Evolutionary conservation across 2,113 vertebrate genomes (phyloP), one percentile per base, ranked within the genome.

Genomic region (Stegastes partitus): DNA sequence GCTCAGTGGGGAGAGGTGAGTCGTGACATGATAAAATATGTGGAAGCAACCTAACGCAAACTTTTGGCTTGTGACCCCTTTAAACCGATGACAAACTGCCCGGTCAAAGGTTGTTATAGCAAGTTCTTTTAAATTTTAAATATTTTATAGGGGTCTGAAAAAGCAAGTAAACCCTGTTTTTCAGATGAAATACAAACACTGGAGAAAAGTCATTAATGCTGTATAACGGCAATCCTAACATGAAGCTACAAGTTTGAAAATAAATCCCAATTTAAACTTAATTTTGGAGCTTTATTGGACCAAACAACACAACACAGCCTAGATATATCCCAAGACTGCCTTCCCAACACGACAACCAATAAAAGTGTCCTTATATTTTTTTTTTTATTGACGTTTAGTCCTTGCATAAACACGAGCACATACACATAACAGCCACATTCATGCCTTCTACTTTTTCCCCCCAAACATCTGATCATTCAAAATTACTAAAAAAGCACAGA

Each of bases 401-500:
- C 16, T 39, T 31, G 11, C 9, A 11, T 3, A 21, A 6, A 1
- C 23, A 67, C 5, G 14, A 26, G 5, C 5, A 8, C 15, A 54
- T 16, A 18, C 22, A 42, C 34, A 42, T 19, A 44, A 4, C n/a
- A 19, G 16, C 5, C 18, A 47, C 18, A 45, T 1, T 28, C 16
- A 74, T 11, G 5, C 2, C 16, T 70, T 64, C 7, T n/a, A 14
- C 9, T 25, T 44, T 5, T 9, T 26, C 47, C 6, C 4, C 11
- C 15, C 11, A 58, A 21, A 55, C 8, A 0, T 62, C 44, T 50
- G 15, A 55, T 63, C 8, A 44, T 67, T 57, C 31, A 68, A 25
- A 74, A 55, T 34, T 19, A 26, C 3, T 61, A 9, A 70, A 73
- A 68, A 9, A 39, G 37, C 61, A 44, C 44, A 51, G 42, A 61